A percentile compares a stretch with the other conserved stretches of the same genome.
These are phyloP conservation scores for Lycodopsis pacificus DNA, from an alignment of 2,797 vertebrate genomes.

Conservation along the genomic window DNA sequence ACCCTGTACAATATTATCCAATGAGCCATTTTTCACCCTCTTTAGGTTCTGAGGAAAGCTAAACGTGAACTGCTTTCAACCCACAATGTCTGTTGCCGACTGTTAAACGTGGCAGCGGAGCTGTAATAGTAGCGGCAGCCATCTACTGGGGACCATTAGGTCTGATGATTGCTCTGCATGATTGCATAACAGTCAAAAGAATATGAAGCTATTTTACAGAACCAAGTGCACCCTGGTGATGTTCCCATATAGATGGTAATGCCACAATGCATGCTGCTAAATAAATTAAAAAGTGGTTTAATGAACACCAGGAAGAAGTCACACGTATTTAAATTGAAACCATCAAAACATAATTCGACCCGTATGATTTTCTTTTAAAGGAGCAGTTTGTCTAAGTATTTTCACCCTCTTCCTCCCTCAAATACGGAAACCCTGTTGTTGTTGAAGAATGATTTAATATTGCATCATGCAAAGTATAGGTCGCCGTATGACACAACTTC, in stretches of 20 bases:
- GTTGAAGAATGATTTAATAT: slow-evolving; percentile 51
- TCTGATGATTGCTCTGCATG: slow-evolving; percentile 72
- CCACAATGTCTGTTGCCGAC: slow-evolving; percentile 61
- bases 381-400: slow-evolving; percentile 31
- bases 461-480: neutral
- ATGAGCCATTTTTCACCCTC: slow-evolving; percentile 66
- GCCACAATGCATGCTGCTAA: slow-evolving; percentile 51
- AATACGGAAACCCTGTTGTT: slow-evolving; percentile 33
- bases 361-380: slow-evolving; percentile 14
- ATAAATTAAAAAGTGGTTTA: slow-evolving; percentile 67
- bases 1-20: slow-evolving; percentile 41
- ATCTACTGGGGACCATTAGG: slow-evolving; percentile 75
- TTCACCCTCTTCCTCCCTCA: slow-evolving; percentile 31
- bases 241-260: slow-evolving; percentile 46
- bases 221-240: slow-evolving; percentile 56
- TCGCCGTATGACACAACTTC: slow-evolving; percentile 27
- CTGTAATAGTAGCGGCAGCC: slow-evolving; percentile 68
- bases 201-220: slow-evolving; percentile 71
- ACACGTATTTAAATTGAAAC: slow-evolving; percentile 53
- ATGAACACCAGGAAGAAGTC: slow-evolving; percentile 50
- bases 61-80: slow-evolving; percentile 59
- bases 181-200: slow-evolving; percentile 70
- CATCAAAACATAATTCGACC: slow-evolving; percentile 25
- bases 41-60: slow-evolving; percentile 55
- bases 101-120: slow-evolving; percentile 65